Base-by-base conservation (phyloP, 2,113 vertebrate species). In the Callocephalon fimbriatum region DNA sequence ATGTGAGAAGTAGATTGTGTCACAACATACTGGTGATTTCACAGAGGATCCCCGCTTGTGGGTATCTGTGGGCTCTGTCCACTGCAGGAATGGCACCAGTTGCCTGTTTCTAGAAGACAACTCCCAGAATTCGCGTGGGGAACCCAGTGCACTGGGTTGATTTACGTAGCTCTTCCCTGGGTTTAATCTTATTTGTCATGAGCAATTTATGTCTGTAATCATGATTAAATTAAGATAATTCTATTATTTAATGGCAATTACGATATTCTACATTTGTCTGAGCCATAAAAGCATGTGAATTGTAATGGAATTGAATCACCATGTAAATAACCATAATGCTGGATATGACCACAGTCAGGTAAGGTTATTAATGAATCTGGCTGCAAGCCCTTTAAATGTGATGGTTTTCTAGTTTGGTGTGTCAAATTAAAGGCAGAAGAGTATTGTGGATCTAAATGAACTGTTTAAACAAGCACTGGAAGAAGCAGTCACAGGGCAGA, bases 181-280 rank as follows among this genome's bases (percentile, higher is more conserved):
- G 32, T 59, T 95, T 92, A 32, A 67, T 90, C 82, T 88, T 86
- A 59, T 94, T 87, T 95, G 68, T 77, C 76, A 51, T 53, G 31
- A 89, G 27, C 76, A 68, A 81, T 95, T 78, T 86, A 26, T 89
- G 56, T 85, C 86, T 75, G 26, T 84, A 73, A 75, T 86, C 38
- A 15, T 91, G 44, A 95, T 94, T 88, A 86, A 90, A 88, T 94
- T 86, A 95, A 80, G 38, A 6, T 91, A 84, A 95, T 92, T 65
- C 51, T 61, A 7, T 94, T 90, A 80, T 65, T 93, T 62, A 85
- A 3, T 92, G 65, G 62, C 40, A 35, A 66, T 91, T 84, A 32
- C 68, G 72, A 2, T 72, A 63, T 63, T 81, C 51, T 66, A 12
- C 10, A 5, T 84, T 88, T 74, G n/a, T 85, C 66, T 88, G 89